Evolutionary conservation across 2,113 vertebrate genomes (phyloP), one percentile per base, ranked within the genome.

Genomic region (Polyodon spathula): DNA sequence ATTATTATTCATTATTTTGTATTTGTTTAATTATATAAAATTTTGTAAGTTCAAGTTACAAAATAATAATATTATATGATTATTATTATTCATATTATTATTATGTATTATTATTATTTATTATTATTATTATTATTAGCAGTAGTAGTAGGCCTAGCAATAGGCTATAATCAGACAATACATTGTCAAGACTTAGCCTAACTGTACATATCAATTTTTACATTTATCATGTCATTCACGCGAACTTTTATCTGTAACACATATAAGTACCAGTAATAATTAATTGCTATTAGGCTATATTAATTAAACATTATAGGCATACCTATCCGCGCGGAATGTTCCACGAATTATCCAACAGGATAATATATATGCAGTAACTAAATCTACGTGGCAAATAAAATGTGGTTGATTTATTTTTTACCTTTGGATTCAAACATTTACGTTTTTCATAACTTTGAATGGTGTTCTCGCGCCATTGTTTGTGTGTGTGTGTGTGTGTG

Each of bases 31-130:
- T n/a, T n/a, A 56, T 2, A 14, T 40, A 6, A n/a, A 40, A 37
- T 54, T 15, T 43, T 41, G 39, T 2, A 46, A 41, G 46, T 51
- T 50, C 11, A 5, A 8, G n/a, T n/a, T 16, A 8, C n/a, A n/a
- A n/a, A n/a, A 3, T 9, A 57, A 6, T n/a, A n/a, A n/a, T n/a
- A n/a, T n/a, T n/a, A n/a, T 8, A 37, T 54, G 11, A 51, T 41
- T 41, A 3, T 55, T 40, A 55, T 51, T 50, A 16, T 8, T 5
- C 12, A 9, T 16, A 8, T 42, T 56, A 12, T 58, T 9, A 40
- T 63, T 57, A 10, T 50, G n/a, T 50, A 37, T 50, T 38, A 48
- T 56, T 56, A 56, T 51, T 40, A 14, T 54, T 37, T 54, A 42
- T 43, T 37, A 16, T 53, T 60, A 14, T 43, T 37, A 12, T 27